Conservation (phyloP, 2,113 vertebrate genomes). For the Paradisaea rubra region DNA sequence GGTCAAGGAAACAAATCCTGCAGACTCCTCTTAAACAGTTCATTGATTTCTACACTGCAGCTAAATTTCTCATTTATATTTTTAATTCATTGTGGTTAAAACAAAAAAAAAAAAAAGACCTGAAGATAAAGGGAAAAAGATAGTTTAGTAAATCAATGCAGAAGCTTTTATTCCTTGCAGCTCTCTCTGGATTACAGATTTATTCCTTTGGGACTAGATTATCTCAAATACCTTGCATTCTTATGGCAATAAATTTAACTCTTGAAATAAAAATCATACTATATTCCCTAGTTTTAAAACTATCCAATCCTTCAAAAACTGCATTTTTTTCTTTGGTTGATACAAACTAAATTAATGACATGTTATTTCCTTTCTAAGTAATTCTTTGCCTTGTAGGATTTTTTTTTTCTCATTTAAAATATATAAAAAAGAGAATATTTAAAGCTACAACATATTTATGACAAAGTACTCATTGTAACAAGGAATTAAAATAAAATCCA, state of each 20-base stretch:
- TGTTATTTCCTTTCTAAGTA: background rate
- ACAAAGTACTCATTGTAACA: background rate
- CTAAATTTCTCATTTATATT: conserved; percentile 22
- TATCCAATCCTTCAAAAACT: background rate
- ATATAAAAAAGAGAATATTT: background rate
- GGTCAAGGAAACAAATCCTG: conserved; percentile 26
- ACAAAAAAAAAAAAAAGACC: background rate
- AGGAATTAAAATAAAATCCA: background rate
- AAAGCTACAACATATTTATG: background rate
- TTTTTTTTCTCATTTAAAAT: background rate
- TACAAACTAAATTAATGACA: background rate
- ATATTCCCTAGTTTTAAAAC: background rate
- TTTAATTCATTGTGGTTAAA: background rate
- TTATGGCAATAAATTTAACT: background rate
- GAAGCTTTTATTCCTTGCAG: background rate
- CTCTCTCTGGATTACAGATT: background rate
- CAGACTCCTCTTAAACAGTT: background rate
- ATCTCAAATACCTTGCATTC: background rate
- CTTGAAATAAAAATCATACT: background rate
- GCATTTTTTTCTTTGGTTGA: background rate
- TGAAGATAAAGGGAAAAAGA: background rate
- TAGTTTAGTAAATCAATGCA: background rate
- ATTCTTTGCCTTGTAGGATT: background rate
- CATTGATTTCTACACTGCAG: background rate
- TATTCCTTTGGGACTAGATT: background rate